Percentiles rank a stretch among this genome's conserved stretches.
phyloP scores from a whole-genome alignment of 2,113 vertebrate species.

The Phaethon lepturus region DNA sequence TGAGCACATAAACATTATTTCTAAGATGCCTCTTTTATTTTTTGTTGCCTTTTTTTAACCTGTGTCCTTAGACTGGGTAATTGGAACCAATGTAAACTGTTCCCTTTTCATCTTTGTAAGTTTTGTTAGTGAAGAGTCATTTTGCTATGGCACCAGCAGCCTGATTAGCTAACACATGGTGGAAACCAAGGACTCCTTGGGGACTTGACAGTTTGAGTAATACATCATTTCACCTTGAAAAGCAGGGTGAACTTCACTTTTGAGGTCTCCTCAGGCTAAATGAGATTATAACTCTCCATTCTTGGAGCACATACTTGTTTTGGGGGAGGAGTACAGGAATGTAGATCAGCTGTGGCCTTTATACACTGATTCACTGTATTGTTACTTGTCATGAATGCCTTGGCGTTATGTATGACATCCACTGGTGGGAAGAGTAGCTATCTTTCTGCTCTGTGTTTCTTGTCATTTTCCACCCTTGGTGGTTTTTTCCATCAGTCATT shows the following conservation, averaged over 20 bases:
- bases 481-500: not conserved
- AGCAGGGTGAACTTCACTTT: not conserved
- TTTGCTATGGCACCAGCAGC: not conserved
- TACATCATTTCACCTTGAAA: not conserved
- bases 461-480: not conserved
- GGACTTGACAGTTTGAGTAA: not conserved
- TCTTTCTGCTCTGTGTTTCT: not conserved
- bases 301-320: not conserved
- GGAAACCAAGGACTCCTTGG: not conserved
- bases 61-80: not conserved
- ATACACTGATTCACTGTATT: not conserved
- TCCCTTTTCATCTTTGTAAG: not conserved
- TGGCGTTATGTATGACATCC: not conserved
- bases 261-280: not conserved
- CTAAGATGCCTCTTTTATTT: not conserved
- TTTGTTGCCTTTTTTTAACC: not conserved
- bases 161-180: not conserved
- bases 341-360: not conserved
- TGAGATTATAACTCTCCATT: not conserved
- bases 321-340: not conserved
- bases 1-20: not conserved
- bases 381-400: not conserved
- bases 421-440: not conserved
- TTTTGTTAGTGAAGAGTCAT: not conserved
- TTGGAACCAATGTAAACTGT: not conserved